Evolutionary conservation across 2,113 vertebrate genomes (phyloP), one percentile per base, ranked within the genome.

Genomic region (Sprattus sprattus): DNA sequence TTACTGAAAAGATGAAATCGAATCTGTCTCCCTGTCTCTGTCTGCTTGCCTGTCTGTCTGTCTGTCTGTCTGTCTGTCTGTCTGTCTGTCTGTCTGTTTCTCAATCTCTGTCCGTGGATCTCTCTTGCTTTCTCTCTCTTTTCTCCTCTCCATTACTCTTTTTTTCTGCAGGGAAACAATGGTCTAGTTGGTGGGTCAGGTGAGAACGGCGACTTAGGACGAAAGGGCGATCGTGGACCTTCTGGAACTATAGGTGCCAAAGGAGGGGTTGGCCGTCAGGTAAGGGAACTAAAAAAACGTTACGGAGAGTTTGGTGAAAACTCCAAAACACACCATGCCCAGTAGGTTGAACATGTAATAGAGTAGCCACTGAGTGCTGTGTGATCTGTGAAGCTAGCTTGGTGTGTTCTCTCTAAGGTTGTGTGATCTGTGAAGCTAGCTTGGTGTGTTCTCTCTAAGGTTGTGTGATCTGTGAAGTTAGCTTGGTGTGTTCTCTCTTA

Each of bases 211-310:
- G 96, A 97, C 88, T 85, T 94, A 80, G 97, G 97, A 87, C 95
- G 97, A 84, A 95, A 97, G 3, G 97, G 97, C 89, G 97, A 97
- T 57, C 95, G 94, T 96, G 97, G 97, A 95, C 95, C 96, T 67
- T 93, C 97, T 91, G 97, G 97, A 90, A 95, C 97, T 50, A 49
- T 20, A 6, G 54, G 54, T 6, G 22, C 5, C 18, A 60, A 60
- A 60, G 54, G 54, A 60, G 54, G 54, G 7, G 18, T 60, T 60
- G 54, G 54, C 22, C 54, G 54, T 4, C 54, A 22, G 54, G 54
- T 60, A 60, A 60, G 18, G 18, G 20, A 22, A 6, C 18, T 20
- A 4, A 60, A 20, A 60, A 7, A 60, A 0, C 22, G 4, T 22
- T 5, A 60, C 46, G 6, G 46, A 11, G 47, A 49, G 47, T 49